Conservation (phyloP, 2,888 invertebrate genomes). For the Hoplodrina ambigua region DNA sequence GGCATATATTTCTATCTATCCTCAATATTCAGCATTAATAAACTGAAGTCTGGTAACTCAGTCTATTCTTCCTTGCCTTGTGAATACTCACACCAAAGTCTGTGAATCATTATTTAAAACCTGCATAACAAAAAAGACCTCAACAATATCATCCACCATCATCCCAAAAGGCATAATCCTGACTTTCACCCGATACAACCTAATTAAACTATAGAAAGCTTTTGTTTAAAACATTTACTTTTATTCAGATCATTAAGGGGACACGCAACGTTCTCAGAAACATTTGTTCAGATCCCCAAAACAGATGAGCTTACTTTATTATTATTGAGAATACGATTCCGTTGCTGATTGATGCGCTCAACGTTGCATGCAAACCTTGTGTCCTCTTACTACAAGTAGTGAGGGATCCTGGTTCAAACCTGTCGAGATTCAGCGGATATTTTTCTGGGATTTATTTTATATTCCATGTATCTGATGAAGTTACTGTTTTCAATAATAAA, state of each 20-base stretch:
- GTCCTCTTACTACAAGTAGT: constrained; percentile 44
- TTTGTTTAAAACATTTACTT: constrained; percentile 64
- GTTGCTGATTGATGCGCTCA: constrained; percentile 76
- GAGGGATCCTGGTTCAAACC: constrained; percentile 45
- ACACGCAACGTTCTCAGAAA: constrained; percentile 78
- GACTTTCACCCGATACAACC: constrained; percentile 56
- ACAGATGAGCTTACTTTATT: constrained; percentile 79
- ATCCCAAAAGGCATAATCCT: constrained; percentile 39
- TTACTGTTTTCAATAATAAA: constrained; percentile 48
- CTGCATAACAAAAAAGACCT: constrained; percentile 3
- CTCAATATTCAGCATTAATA: too few species aligned
- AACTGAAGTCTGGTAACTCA: neutral
- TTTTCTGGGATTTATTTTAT: constrained; percentile 53
- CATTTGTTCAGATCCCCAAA: constrained; percentile 78
- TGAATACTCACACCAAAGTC: constrained; percentile 9
- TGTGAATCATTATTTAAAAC: constrained; percentile 26
- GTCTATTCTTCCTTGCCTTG: constrained; percentile 9
- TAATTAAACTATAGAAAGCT: constrained; percentile 63
- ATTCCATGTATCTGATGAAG: constrained; percentile 43
- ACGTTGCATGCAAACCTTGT: constrained; percentile 72
- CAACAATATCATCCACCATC: constrained; percentile 31
- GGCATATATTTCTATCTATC: too few species aligned
- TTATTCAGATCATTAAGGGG: constrained; percentile 63
- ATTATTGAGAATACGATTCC: constrained; percentile 76
- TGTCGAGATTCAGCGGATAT: constrained; percentile 39